These are phyloP conservation scores for Scolopax mira DNA, from an alignment of 2,113 vertebrate species.

Conservation along the genomic window DNA sequence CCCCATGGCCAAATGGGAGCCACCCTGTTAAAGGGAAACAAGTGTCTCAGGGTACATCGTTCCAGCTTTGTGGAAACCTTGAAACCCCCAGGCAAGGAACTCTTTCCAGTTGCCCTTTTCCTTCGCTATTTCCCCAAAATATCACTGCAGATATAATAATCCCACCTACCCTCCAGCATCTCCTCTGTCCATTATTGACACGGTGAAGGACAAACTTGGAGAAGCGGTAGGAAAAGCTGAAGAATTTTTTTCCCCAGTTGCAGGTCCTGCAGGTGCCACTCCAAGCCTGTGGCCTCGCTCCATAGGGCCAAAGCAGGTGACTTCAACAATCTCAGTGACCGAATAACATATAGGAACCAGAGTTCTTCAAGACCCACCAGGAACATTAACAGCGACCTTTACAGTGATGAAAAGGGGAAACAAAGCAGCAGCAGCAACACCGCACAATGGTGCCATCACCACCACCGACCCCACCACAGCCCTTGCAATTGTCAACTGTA, in stretches of 20 bases:
- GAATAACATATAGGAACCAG: rapidly evolving
- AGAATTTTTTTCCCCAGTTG: neutral
- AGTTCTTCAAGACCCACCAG: neutral
- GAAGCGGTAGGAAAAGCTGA: neutral
- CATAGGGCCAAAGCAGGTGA: neutral
- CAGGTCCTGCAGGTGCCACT: too few species aligned
- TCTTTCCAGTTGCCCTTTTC: neutral
- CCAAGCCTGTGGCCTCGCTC: neutral
- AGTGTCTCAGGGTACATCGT: neutral
- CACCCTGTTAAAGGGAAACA: neutral
- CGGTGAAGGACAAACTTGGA: neutral
- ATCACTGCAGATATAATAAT: rapidly evolving
- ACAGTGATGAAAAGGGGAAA: neutral
- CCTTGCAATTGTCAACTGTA: neutral
- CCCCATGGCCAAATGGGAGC: neutral
- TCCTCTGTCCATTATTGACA: rapidly evolving
- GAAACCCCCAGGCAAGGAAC: neutral
- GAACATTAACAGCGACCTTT: rapidly evolving
- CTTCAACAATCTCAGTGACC: neutral
- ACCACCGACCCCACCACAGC: neutral
- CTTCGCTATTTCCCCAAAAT: neutral
- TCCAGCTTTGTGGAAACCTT: neutral
- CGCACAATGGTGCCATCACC: rapidly evolving
- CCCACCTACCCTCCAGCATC: neutral
- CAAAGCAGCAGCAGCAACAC: neutral